Conservation (phyloP, 2,797 vertebrate species). For the Chelmon rostratus region DNA sequence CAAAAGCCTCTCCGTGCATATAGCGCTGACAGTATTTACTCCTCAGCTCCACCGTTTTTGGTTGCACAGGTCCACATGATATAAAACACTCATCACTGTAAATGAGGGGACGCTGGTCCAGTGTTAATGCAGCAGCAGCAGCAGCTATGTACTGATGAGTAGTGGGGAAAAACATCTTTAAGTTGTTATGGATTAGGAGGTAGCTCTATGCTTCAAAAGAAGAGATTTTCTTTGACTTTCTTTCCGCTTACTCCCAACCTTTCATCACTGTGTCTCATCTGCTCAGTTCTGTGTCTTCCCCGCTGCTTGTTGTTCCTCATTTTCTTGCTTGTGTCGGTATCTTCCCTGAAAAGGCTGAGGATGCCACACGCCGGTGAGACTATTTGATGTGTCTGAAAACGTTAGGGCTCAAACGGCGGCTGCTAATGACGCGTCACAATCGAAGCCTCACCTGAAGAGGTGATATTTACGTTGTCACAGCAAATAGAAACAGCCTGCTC, state of each 20-base stretch:
- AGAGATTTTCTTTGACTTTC: conserved; percentile 30
- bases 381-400: conserved; percentile 52
- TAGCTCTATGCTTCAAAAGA: conserved; percentile 17
- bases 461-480: conserved; percentile 53
- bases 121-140: neutral
- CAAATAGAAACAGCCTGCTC: conserved; percentile 45
- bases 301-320: conserved; percentile 23
- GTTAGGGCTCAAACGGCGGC: conserved; percentile 36
- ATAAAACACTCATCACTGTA: conserved; percentile 9
- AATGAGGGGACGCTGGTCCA: conserved; percentile 23
- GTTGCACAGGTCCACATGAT: conserved; percentile 19
- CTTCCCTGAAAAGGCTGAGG: conserved; percentile 16
- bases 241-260: conserved; percentile 13
- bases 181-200: conserved; percentile 28
- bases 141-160: conserved; percentile 4
- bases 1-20: conserved; percentile 46
- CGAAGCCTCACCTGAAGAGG: conserved; percentile 30
- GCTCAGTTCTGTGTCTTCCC: conserved; percentile 30
- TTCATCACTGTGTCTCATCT: conserved; percentile 48
- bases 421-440: conserved; percentile 42
- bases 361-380: conserved; percentile 27
- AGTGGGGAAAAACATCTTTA: conserved; percentile 19
- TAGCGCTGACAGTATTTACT: conserved; percentile 46
- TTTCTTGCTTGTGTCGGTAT: neutral
- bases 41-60: conserved; percentile 25